phyloP scores from a whole-genome alignment of 2,888 invertebrate genomes.

The Lasioglossum pauxillum region DNA sequence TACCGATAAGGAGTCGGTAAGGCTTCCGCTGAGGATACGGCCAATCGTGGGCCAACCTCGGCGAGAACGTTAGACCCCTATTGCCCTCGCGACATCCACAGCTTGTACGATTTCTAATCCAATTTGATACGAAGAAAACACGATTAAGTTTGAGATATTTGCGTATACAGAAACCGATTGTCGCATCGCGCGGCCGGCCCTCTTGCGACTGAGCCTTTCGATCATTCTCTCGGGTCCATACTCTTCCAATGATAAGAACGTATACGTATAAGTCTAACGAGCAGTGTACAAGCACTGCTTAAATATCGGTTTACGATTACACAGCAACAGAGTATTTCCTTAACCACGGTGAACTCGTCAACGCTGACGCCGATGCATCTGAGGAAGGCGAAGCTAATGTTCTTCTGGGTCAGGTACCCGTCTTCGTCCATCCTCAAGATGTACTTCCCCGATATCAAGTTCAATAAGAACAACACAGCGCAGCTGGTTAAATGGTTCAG shows the following conservation, averaged over 20 bases:
- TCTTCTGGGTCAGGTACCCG: constrained; percentile 99
- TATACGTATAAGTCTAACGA: background rate
- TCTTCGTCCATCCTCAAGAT: constrained; percentile 99
- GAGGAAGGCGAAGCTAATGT: constrained; percentile 99
- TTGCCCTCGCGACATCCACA: constrained; percentile 76
- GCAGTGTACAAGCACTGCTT: background rate
- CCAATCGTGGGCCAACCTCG: constrained; percentile 83
- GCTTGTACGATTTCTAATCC: constrained; percentile 85
- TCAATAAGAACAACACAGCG: constrained; percentile 99
- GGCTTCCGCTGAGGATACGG: constrained; percentile 84
- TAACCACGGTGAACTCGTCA: constrained; percentile 96
- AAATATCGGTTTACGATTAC: background rate
- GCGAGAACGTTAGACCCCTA: constrained; percentile 74
- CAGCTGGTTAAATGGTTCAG: constrained; percentile 99
- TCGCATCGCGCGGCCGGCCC: constrained; percentile 10
- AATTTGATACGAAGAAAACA: constrained; percentile 82
- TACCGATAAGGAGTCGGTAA: constrained; percentile 83
- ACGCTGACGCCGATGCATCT: constrained; percentile 99
- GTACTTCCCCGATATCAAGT: constrained; percentile 99
- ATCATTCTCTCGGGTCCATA: background rate
- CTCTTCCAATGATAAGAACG: background rate
- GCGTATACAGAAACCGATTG: constrained; percentile 54
- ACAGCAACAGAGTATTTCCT: constrained; percentile 85
- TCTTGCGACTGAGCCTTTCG: background rate
- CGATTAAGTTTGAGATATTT: constrained; percentile 81